Evolutionary conservation across 2,113 vertebrate genomes (phyloP), one percentile per base, ranked within the genome.

Genomic region (Aptenodytes forsteri): DNA sequence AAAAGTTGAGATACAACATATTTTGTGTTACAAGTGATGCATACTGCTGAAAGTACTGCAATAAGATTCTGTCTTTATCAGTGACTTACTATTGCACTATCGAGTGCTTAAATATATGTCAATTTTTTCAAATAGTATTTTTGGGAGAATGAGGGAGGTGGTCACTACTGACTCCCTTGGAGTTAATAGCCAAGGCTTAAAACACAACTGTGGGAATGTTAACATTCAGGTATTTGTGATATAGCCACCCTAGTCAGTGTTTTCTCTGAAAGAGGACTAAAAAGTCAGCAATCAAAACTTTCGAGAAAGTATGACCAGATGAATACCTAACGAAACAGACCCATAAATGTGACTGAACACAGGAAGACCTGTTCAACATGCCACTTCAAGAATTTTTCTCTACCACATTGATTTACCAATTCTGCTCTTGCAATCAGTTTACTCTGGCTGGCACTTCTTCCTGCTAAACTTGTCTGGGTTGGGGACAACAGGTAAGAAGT

Each of bases 261-360:
- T 47, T 38, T 30, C 58, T 36, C 21, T 42, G 30, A 55, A 49
- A 42, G 34, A 62, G 15, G 23, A n/a, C 40, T 79, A 34, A 47
- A 49, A 47, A 5, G 9, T 23, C 58, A 36, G 29, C 3, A 4
- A 26, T 32, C 30, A 40, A 61, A 80, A 58, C 25, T 55, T 34
- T 8, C 4, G 0, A 19, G 14, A 7, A 81, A 67, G 26, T 16
- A 20, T 18, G 52, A 50, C 6, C 12, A 34, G 52, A 61, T 21
- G 42, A 71, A 3, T 58, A 47, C 10, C 30, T 22, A 46, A 46
- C 0, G 2, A 62, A 83, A 69, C 0, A 0, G 36, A 27, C 42
- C 47, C 26, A 36, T 1, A 52, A 49, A 59, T 16, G 14, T 11
- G 18, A 27, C 11, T 40, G 56, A 69, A 65, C 21, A 66, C 47